Conservation (phyloP, 2,113 vertebrate species). For the Turdus rufiventris region DNA sequence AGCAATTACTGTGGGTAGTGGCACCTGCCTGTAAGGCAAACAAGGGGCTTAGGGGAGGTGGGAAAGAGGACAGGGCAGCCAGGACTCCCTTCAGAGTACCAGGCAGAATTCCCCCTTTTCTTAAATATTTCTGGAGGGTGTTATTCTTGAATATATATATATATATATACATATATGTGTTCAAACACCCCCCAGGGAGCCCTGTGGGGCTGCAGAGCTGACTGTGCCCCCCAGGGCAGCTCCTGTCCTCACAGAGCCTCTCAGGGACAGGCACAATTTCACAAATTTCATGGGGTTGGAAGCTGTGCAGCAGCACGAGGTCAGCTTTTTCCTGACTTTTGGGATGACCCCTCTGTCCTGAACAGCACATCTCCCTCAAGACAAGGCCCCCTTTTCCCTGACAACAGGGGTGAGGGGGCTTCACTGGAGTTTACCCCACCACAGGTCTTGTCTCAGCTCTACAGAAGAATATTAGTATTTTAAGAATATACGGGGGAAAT, state of each 20-base stretch:
- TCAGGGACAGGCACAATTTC: fast-evolving
- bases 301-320: fast-evolving
- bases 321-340: background rate
- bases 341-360: background rate
- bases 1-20: fast-evolving
- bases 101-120: fast-evolving
- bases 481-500: background rate
- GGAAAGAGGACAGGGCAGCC: background rate
- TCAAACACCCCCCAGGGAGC: fast-evolving
- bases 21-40: background rate
- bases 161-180: background rate
- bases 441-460: background rate
- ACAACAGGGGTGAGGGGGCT: background rate
- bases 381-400: background rate
- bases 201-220: background rate
- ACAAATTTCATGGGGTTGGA: background rate
- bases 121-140: too few relatives aligned
- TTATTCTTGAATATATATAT: background rate
- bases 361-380: background rate
- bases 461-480: background rate
- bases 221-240: background rate
- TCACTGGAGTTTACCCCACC: background rate
- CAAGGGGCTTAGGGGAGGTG: background rate
- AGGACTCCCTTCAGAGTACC: fast-evolving
- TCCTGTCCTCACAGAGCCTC: background rate